These are phyloP conservation scores for Phalacrocorax brasilianus DNA, from an alignment of 2,113 vertebrate species.

Conservation along the genomic window DNA sequence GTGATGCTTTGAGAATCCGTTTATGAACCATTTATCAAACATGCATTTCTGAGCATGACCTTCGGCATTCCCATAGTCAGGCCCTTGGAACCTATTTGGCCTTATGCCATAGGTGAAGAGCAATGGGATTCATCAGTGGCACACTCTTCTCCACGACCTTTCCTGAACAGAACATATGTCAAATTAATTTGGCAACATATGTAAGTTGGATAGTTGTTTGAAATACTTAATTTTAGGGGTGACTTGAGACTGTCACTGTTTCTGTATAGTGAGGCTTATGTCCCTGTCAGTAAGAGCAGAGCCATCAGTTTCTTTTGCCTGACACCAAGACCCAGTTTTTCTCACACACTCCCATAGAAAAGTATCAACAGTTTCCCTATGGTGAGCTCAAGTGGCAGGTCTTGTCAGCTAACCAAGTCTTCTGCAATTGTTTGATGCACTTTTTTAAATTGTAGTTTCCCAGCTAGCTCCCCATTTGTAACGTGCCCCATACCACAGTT, in stretches of 20 bases:
- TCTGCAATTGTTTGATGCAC: neutral
- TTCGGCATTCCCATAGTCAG: neutral
- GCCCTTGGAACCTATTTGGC: neutral
- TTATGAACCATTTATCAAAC: neutral
- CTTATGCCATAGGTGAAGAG: fast-evolving
- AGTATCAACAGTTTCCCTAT: neutral
- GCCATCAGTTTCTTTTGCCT: neutral
- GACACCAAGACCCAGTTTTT: neutral
- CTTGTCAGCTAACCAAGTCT: neutral
- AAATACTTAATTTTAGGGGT: neutral
- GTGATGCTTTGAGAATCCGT: neutral
- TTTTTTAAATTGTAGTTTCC: neutral
- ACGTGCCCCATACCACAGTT: neutral
- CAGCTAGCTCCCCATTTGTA: neutral
- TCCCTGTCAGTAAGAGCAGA: neutral
- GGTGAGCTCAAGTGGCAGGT: neutral
- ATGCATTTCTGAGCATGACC: neutral
- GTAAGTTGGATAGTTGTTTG: neutral
- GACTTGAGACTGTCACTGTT: neutral
- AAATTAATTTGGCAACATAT: neutral
- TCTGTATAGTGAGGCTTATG: neutral
- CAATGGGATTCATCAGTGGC: neutral
- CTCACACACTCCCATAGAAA: neutral
- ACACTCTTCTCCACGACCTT: neutral
- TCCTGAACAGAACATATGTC: neutral